phyloP scores from a whole-genome alignment of 2,797 vertebrate genomes.

The Oreochromis grahami region DNA sequence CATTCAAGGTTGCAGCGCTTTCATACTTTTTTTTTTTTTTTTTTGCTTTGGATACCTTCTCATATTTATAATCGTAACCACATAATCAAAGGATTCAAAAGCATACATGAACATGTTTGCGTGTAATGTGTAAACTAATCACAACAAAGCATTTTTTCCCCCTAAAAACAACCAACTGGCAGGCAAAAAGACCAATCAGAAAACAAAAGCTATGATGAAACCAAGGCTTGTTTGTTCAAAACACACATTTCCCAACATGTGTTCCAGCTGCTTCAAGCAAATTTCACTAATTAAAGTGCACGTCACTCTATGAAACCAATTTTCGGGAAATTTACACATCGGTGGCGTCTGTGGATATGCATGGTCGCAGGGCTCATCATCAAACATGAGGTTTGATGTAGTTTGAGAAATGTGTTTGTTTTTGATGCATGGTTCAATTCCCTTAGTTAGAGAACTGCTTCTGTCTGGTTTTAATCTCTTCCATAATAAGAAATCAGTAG shows the following conservation, averaged over 20 bases:
- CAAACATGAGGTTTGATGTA: slow-evolving; percentile 16
- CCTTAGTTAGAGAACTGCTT: slow-evolving; percentile 10
- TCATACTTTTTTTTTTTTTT: slow-evolving; percentile 8
- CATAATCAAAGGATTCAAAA: slow-evolving; percentile 10
- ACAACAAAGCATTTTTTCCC: neutral
- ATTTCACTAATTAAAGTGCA: neutral
- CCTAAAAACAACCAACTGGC: neutral
- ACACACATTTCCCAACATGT: neutral
- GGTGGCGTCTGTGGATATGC: neutral
- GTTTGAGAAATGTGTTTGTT: slow-evolving; percentile 28
- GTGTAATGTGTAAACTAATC: neutral
- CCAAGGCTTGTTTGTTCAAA: neutral
- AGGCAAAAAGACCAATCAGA: neutral
- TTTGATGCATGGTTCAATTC: slow-evolving; percentile 29
- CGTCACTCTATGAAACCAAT: neutral
- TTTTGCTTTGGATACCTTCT: slow-evolving; percentile 15
- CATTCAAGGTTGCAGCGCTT: slow-evolving; percentile 39
- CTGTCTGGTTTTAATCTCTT: slow-evolving; percentile 30
- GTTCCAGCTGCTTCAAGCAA: neutral
- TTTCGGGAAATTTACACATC: neutral
- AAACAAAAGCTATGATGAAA: slow-evolving; percentile 5
- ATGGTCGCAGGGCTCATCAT: neutral
- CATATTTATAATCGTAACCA: slow-evolving; percentile 11
- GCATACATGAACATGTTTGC: neutral
- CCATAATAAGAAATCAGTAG: slow-evolving; percentile 9